Evolutionary conservation across 1,140 invertebrate species (phyloP).

Genomic region (Ladona fulva): DNA sequence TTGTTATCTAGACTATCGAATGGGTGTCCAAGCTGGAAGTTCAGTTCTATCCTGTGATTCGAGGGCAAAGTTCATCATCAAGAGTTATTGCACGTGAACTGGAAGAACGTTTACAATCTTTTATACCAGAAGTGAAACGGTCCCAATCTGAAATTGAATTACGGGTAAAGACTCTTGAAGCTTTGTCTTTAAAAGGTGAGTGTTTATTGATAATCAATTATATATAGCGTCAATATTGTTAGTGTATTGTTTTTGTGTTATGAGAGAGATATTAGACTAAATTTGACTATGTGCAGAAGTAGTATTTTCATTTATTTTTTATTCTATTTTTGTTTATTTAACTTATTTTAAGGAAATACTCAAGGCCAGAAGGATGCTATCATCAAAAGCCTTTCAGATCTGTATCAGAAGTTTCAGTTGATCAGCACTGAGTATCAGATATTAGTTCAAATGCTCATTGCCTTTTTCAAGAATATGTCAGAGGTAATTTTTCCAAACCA

Average conservation of each 20-base stretch:
- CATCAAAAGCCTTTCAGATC: slow-evolving; percentile 50
- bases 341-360: slow-evolving; percentile 32
- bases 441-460: slow-evolving; percentile 59
- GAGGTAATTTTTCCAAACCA: slow-evolving; percentile 42
- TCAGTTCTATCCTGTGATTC: slow-evolving; percentile 68
- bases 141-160: slow-evolving; percentile 60
- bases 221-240: no score
- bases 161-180: slow-evolving; percentile 55
- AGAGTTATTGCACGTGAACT: slow-evolving; percentile 48
- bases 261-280: no score
- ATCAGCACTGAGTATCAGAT: slow-evolving; percentile 64
- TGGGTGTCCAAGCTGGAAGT: slow-evolving; percentile 63
- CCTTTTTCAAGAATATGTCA: slow-evolving; percentile 56
- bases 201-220: no score
- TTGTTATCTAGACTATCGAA: slow-evolving; percentile 54
- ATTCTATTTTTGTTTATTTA: slow-evolving; percentile 14
- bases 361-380: slow-evolving; percentile 43
- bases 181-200: slow-evolving; percentile 37
- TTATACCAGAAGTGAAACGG: slow-evolving; percentile 51
- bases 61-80: slow-evolving; percentile 45
- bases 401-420: slow-evolving; percentile 54
- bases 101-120: slow-evolving; percentile 47
- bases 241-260: no score
- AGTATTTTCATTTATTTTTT: no score
- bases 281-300: no score